Evolutionary conservation across 2,113 vertebrate species (phyloP), one percentile per base, ranked within the genome.

Genomic region (Pachycephala philippinensis): DNA sequence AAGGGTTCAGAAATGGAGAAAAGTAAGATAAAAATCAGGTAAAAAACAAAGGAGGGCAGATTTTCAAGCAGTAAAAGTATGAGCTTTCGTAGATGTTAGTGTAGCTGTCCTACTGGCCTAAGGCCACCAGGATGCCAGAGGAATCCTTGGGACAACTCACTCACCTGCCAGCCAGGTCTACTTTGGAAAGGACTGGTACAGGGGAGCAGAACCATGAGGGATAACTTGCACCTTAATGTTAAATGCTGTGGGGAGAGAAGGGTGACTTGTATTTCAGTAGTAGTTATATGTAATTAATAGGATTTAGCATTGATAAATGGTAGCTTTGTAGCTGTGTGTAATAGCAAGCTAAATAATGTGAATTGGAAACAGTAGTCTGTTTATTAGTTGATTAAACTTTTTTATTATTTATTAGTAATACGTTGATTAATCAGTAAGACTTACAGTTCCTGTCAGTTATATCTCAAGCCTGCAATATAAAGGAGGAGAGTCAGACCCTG

Each of bases 111-210:
- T 24, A 18, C 22, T 2, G 5, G 7, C n/a, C 31, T 22, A 27
- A 39, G 50, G 42, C n/a, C 52, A 66, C 44, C 28, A 35, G 18
- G 23, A 33, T 78, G 50, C 17, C 56, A 16, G 28, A 61, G 13
- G 20, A 45, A 22, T 15, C 28, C 14, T 6, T 59, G 40, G 53
- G 59, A 19, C 31, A 75, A 31, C 7, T 74, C 0, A 0, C 13
- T 37, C 3, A 0, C 33, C 11, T 59, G 13, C 20, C 14, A 1
- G 1, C 30, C 21, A 30, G 39, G 14, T 28, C 33, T 77, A 24
- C n/a, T 69, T 72, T 66, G 69, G 39, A 68, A 78, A 71, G 37
- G 37, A 54, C 42, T 40, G 56, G 15, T 31, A 17, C 9, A 11
- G 28, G 33, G 52, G 15, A 7, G 5, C 3, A 17, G 21, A 82